These are phyloP conservation scores for Galendromus occidentalis DNA, from an alignment of 1,140 invertebrate genomes.

Conservation along the genomic window DNA sequence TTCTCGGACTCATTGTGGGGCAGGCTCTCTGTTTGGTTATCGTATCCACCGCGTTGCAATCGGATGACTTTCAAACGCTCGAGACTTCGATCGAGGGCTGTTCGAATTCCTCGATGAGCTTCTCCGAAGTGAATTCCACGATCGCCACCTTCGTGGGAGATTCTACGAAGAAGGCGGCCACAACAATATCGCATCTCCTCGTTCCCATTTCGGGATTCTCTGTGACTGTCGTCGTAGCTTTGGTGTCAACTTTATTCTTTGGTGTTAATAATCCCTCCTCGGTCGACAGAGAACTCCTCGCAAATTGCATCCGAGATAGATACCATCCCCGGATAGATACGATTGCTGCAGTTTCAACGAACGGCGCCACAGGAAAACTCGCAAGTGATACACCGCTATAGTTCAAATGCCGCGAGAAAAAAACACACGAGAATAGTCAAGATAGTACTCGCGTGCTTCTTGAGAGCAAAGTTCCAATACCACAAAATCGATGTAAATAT, in stretches of 20 bases:
- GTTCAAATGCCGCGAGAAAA: no score
- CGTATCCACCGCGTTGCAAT: background rate
- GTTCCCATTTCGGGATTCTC: background rate
- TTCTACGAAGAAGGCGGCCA: background rate
- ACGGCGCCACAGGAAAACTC: no score
- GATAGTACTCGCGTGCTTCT: no score
- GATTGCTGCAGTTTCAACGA: no score
- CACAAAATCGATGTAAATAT: no score
- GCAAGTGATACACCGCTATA: no score
- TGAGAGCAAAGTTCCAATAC: no score
- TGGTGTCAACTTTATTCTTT: background rate
- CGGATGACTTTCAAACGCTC: background rate
- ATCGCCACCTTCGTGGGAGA: background rate
- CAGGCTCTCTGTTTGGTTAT: background rate
- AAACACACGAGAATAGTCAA: no score
- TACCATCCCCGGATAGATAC: no score
- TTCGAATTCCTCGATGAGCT: background rate
- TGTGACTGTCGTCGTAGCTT: background rate
- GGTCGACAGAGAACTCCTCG: background rate
- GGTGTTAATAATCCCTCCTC: background rate
- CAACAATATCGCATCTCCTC: background rate
- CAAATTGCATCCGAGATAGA: background rate
- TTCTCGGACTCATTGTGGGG: background rate
- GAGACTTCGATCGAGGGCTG: background rate
- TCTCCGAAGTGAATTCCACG: background rate